Percentiles rank a stretch among this genome's conserved stretches.
phyloP scores from a whole-genome alignment of 2,888 invertebrate species.

The Lasius fuliginosus region DNA sequence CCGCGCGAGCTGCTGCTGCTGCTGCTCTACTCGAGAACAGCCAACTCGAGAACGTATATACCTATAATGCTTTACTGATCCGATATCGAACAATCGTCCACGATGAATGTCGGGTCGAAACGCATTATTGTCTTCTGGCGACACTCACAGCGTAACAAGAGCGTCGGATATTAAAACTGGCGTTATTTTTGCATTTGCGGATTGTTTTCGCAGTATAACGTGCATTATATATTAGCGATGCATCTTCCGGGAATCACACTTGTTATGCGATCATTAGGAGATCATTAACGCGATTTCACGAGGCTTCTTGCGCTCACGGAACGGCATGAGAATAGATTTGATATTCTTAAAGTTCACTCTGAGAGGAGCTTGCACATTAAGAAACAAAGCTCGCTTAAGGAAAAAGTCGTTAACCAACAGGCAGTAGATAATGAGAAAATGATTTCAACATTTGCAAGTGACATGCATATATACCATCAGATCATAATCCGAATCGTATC shows the following conservation, averaged over 20 bases:
- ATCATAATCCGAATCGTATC: neutral
- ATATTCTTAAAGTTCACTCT: neutral
- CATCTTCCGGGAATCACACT: conserved; percentile 26
- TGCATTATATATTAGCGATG: neutral
- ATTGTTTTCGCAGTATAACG: conserved; percentile 4
- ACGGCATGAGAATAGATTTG: neutral
- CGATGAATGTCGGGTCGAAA: neutral
- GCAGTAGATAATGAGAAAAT: neutral
- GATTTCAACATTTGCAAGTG: neutral
- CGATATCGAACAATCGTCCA: neutral
- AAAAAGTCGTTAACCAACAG: neutral
- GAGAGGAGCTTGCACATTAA: neutral
- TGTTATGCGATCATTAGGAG: neutral
- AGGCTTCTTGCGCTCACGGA: neutral
- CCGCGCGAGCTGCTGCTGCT: neutral
- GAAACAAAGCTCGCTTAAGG: neutral
- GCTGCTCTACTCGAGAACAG: neutral
- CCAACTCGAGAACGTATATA: too few species aligned
- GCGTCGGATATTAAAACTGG: neutral
- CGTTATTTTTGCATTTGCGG: neutral
- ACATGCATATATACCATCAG: neutral
- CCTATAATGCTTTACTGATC: neutral
- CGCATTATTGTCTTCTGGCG: neutral
- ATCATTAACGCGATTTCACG: conserved; percentile 25
- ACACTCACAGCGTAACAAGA: neutral